A percentile compares a stretch with the other conserved stretches of the same genome.
phyloP scores from a whole-genome alignment of 2,797 vertebrate genomes.

The Parauchenoglanis punctatus region DNA sequence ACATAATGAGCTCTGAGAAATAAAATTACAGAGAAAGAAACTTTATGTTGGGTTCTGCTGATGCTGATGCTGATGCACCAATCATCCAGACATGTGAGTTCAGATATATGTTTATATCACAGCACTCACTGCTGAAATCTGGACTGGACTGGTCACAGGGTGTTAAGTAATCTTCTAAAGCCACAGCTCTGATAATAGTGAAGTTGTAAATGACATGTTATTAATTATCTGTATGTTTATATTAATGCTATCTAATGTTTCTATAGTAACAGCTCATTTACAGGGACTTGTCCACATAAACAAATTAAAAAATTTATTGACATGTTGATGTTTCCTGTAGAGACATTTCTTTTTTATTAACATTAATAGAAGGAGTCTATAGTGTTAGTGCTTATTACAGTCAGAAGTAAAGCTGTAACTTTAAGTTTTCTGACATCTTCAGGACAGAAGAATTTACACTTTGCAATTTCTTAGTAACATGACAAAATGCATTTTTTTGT shows the following conservation, averaged over 20 bases:
- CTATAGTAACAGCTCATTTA: neutral
- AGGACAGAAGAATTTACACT: neutral
- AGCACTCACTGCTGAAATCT: neutral
- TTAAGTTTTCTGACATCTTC: neutral
- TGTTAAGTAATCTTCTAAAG: neutral
- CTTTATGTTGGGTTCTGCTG: neutral
- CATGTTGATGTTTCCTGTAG: neutral
- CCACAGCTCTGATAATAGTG: neutral
- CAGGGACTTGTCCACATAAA: neutral
- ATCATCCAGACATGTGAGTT: neutral
- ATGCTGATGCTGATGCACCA: neutral
- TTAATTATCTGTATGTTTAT: neutral
- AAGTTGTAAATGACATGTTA: neutral
- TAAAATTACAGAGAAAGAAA: slow-evolving; percentile 9
- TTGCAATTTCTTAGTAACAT: neutral
- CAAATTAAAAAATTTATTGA: neutral
- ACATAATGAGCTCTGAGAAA: slow-evolving; percentile 4
- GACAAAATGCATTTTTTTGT: neutral
- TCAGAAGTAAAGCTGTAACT: neutral
- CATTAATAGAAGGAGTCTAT: neutral
- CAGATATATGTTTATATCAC: neutral
- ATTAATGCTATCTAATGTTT: neutral
- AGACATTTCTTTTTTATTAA: neutral
- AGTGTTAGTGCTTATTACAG: neutral
- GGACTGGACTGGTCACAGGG: neutral